phyloP scores from a whole-genome alignment of 2,888 invertebrate species.

The Ethmia dodecea region DNA sequence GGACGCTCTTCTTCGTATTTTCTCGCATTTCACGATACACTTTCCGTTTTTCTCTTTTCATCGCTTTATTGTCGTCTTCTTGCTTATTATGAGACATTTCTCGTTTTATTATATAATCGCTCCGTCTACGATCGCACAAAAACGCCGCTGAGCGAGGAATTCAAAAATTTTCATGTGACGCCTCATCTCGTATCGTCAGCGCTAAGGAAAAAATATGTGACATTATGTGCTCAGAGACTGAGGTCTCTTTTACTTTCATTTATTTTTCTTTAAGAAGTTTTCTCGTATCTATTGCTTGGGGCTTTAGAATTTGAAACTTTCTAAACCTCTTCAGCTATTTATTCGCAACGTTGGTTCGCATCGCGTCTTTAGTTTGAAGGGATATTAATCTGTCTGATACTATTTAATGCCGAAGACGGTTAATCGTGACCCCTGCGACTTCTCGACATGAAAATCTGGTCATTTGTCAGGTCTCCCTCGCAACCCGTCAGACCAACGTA shows the following conservation, averaged over 20 bases:
- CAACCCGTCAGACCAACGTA: constrained; percentile 58
- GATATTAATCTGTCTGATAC: constrained; percentile 48
- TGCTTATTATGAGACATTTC: constrained; percentile 26
- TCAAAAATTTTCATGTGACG: constrained; percentile 25
- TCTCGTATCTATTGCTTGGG: constrained; percentile 15
- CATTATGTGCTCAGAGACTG: constrained; percentile 27
- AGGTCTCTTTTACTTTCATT: constrained; percentile 23
- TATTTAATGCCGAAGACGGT: constrained; percentile 51
- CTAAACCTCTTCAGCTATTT: too few species aligned
- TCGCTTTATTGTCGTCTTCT: constrained; percentile 19
- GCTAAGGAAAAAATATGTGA: constrained; percentile 29
- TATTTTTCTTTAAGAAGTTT: constrained; percentile 23
- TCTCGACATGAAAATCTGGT: constrained; percentile 55
- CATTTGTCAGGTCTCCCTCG: constrained; percentile 63
- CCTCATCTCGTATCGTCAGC: constrained; percentile 23
- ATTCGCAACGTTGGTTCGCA: too few species aligned
- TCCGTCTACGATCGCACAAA: constrained; percentile 15
- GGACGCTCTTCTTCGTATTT: neutral
- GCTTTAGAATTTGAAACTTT: constrained; percentile 16
- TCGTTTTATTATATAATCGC: constrained; percentile 27
- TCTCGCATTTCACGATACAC: constrained; percentile 10
- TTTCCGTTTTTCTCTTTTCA: constrained; percentile 12
- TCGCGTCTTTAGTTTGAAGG: constrained; percentile 38
- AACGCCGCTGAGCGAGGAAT: constrained; percentile 14
- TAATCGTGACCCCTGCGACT: constrained; percentile 34